A percentile compares a stretch with the other conserved stretches of the same genome.
These are phyloP conservation scores for Trachelus iudaicus DNA, from an alignment of 2,888 invertebrate genomes.

Conservation along the genomic window DNA sequence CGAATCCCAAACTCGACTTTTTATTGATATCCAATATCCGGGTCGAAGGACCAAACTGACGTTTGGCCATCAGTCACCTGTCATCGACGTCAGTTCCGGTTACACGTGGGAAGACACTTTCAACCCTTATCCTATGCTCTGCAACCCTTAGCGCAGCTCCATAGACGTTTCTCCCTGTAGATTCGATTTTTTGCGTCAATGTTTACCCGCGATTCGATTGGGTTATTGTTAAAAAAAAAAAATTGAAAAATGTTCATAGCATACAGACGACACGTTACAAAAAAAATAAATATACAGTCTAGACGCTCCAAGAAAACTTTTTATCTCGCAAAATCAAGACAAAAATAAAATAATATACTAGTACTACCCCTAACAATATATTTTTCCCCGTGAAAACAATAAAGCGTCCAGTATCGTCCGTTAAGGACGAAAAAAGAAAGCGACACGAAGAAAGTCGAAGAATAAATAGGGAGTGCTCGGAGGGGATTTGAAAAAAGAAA, in stretches of 20 bases:
- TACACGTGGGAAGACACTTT: not conserved
- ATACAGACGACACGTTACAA: no score
- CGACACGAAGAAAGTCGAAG: no score
- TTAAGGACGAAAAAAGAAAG: no score
- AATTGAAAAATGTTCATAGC: not conserved
- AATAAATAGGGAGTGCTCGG: no score
- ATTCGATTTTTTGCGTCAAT: constrained; percentile 38
- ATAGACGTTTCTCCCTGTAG: constrained; percentile 28
- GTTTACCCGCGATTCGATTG: constrained; percentile 24
- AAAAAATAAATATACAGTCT: no score
- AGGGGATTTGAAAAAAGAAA: not conserved
- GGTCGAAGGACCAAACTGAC: not conserved
- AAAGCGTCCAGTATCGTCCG: no score
- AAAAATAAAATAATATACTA: no score
- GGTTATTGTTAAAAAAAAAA: not conserved
- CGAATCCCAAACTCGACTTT: constrained; percentile 8
- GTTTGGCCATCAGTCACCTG: constrained; percentile 36
- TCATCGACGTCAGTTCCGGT: constrained; percentile 34
- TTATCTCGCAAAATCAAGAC: no score
- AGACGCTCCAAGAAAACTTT: no score
- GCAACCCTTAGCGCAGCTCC: not conserved
- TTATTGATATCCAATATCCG: constrained; percentile 46
- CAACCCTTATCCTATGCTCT: not conserved
- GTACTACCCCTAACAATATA: no score
- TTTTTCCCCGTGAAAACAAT: no score